Base-by-base conservation (phyloP, 2,888 invertebrate species). In the Cephus nigrinus region DNA sequence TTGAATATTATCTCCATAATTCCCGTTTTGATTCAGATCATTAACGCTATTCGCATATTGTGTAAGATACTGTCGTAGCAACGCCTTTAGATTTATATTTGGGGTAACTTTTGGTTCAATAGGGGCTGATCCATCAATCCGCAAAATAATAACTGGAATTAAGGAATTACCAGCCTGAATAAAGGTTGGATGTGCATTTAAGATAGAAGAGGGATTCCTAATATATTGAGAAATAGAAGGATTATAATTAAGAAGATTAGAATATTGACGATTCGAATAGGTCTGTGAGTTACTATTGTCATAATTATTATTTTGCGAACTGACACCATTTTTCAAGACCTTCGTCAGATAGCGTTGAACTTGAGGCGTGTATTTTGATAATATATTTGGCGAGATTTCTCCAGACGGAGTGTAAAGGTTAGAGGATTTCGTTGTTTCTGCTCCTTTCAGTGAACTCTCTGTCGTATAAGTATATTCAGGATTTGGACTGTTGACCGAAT, bases 181-280 rank as follows among this genome's bases (percentile, higher is more conserved):
- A 73, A 90, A 91, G 0, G 91, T 91, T 1, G 91, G 91, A 4
- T 87, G 88, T 11, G 91, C 91, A 68, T 90, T 90, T 1, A 91
- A 78, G 73, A 91, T 91, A 0, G 91, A 91, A 4, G 90, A 83
- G 0, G 91, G 91, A 82, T 91, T 87, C 33, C 88, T 88, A 31
- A 91, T 86, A 77, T 91, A 91, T 72, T 91, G 91, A 4, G 89
- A 89, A 31, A 91, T 90, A 4, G 91, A 91, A 4, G 91, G 91
- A 81, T 91, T 91, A 72, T 90, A 90, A 69, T 84, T 90, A 33
- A 91, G 68, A 23, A 91, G 75, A 75, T 88, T 87, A 33, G 89
- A 85, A 73, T 91, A 91, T 77, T 84, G 85, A 0, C 86, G 78
- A 40, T 84, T 85, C 0, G 84, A 76, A 40, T 87, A 86, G 12